Evolutionary conservation across 2,113 vertebrate genomes (phyloP), one percentile per base, ranked within the genome.

Genomic region (Cairina moschata): DNA sequence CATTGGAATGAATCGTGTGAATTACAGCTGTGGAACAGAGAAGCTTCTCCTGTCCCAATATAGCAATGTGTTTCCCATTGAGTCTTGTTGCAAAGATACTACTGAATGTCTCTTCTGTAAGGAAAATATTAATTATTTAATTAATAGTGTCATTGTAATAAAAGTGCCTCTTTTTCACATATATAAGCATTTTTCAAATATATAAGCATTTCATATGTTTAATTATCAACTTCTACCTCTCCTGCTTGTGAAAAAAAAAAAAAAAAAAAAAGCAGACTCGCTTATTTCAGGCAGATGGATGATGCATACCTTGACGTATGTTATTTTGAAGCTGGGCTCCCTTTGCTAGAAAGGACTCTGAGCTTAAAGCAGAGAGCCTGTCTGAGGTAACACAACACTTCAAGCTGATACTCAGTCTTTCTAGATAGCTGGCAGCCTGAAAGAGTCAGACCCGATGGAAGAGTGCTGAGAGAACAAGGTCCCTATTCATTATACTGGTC

Each of bases 251-350:
- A 48, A 20, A 48, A 48, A 46, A n/a, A n/a, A n/a, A n/a, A n/a
- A n/a, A n/a, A n/a, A n/a, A n/a, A n/a, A 46, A 46, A 46, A 46
- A 46, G 18, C 44, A 46, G 44, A 38, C 46, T n/a, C n/a, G 58
- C 9, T 46, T 6, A 2, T 8, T 72, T 21, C 15, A 2, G 3
- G 10, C 12, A 40, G 3, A 32, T 32, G 14, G 11, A 46, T 9
- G 21, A 15, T 32, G 7, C 28, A 18, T 29, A 65, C 2, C 25
- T 54, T 34, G 7, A 58, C 74, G 21, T 4, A 3, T 54, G 38
- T 32, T 55, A 5, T 2, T 67, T 46, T 46, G 31, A 56, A 50
- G 10, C 16, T 6, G 2, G 12, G 25, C 14, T 83, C 6, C 2
- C 12, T 38, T 22, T 16, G 3, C 17, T 44, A 34, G 28, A 69